These are phyloP conservation scores for Tetrao urogallus DNA, from an alignment of 2,113 vertebrate genomes.

Conservation along the genomic window DNA sequence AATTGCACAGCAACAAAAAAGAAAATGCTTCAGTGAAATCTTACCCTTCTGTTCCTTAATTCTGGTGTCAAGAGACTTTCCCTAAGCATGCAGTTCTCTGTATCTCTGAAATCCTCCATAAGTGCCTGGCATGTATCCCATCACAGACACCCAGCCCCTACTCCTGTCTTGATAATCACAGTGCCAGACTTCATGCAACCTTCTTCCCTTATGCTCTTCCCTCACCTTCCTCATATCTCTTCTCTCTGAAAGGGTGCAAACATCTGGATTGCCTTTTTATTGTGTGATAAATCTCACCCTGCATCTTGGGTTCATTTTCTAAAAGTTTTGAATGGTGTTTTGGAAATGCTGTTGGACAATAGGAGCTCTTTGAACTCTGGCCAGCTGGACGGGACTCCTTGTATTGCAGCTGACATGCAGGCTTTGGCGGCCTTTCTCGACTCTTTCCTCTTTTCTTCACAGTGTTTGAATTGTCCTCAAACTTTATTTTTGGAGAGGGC, in stretches of 20 bases:
- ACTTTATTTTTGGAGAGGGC: constrained; percentile 76
- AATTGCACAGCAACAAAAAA: not conserved
- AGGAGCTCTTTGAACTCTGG: constrained; percentile 54
- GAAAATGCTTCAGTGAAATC: not conserved
- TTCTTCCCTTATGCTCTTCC: not conserved
- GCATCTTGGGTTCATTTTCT: constrained; percentile 71
- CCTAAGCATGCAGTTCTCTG: not conserved
- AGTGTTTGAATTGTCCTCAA: constrained; percentile 68
- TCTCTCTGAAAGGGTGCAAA: not conserved
- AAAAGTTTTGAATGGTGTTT: constrained; percentile 68
- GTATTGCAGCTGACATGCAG: constrained; percentile 70
- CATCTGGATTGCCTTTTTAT: constrained; percentile 55
- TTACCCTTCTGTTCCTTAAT: not conserved
- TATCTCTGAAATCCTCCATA: not conserved
- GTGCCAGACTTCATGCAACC: not conserved
- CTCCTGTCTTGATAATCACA: not conserved
- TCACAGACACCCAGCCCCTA: not conserved
- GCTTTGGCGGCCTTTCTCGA: constrained; percentile 61
- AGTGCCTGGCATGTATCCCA: not conserved
- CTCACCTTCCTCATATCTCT: not conserved
- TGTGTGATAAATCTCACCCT: constrained; percentile 69
- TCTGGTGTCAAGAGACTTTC: not conserved
- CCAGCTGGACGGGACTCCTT: constrained; percentile 67
- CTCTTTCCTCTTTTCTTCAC: constrained; percentile 61
- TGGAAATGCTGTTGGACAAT: constrained; percentile 67